A percentile compares a stretch with the other conserved stretches of the same genome.
These are phyloP conservation scores for Drosophila ercepeae DNA, from an alignment of 1,140 invertebrate genomes.

Conservation along the genomic window DNA sequence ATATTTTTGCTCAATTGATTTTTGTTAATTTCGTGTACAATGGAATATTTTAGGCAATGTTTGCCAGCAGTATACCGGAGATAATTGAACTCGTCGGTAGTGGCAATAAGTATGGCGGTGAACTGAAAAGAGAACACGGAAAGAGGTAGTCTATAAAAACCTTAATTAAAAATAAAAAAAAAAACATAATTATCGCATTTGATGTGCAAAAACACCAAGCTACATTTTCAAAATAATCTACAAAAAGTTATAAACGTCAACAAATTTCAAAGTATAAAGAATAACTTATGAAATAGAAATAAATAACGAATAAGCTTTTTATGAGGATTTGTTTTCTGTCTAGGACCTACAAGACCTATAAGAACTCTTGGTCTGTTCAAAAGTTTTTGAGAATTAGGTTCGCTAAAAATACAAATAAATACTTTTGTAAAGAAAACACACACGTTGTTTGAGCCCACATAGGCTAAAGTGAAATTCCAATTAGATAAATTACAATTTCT, in stretches of 20 bases:
- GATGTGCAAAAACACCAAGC: conserved; percentile 57
- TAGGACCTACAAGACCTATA: conserved; percentile 1
- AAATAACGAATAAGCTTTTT: conserved; percentile 30
- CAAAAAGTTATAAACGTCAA: conserved; percentile 46
- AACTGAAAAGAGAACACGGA: conserved; percentile 98
- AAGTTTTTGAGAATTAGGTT: conserved; percentile 19
- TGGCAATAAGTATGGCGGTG: conserved; percentile 98
- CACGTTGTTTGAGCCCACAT: conserved; percentile 11
- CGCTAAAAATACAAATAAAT: conserved; percentile 32
- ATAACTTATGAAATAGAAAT: conserved; percentile 43
- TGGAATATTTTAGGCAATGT: conserved; percentile 93
- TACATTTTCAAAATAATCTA: conserved; percentile 51
- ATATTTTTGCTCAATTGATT: conserved; percentile 60
- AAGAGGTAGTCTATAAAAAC: conserved; percentile 91
- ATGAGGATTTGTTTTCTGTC: neutral
- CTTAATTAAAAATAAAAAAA: conserved; percentile 37
- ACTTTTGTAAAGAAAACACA: conserved; percentile 45
- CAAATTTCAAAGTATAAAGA: conserved; percentile 37
- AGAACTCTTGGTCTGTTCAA: neutral
- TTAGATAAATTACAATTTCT: conserved; percentile 16
- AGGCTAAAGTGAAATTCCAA: conserved; percentile 20
- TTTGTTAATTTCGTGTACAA: conserved; percentile 63
- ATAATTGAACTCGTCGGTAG: conserved; percentile 99
- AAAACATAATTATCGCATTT: conserved; percentile 54
- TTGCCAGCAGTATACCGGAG: conserved; percentile 99